A percentile compares a stretch with the other conserved stretches of the same genome.
phyloP scores from a whole-genome alignment of 2,888 invertebrate species.

The Hypercompe scribonia region DNA sequence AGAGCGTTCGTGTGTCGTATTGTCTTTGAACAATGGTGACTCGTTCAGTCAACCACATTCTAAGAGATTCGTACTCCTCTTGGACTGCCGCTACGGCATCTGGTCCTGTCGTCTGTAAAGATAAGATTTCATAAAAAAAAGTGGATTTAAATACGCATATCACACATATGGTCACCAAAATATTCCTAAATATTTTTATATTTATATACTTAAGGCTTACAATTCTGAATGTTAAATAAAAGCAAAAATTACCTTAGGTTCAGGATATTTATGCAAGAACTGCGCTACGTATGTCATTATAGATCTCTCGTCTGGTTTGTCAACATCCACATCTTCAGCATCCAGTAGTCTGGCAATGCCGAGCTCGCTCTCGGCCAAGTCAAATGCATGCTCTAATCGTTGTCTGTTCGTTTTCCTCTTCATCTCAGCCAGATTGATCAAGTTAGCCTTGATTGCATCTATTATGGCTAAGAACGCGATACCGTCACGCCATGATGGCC shows the following conservation, averaged over 20 bases:
- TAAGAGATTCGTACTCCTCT: constrained; percentile 92
- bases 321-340: constrained; percentile 98
- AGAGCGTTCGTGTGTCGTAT: constrained; percentile 91
- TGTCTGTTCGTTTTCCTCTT: constrained; percentile 91
- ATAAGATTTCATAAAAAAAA: constrained; percentile 4
- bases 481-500: constrained; percentile 98
- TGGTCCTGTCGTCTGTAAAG: constrained; percentile 87
- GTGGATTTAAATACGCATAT: too few relatives aligned
- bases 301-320: constrained; percentile 98
- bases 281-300: constrained; percentile 99
- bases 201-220: too few relatives aligned
- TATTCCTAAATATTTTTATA: too few relatives aligned
- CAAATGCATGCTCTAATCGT: constrained; percentile 96
- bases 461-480: constrained; percentile 98
- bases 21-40: constrained; percentile 92
- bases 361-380: constrained; percentile 95
- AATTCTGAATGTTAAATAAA: background rate
- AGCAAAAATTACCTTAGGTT: constrained; percentile 88
- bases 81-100: constrained; percentile 93
- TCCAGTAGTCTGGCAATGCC: constrained; percentile 97
- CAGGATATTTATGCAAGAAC: constrained; percentile 97
- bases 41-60: constrained; percentile 93
- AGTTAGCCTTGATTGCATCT: constrained; percentile 96
- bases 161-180: too few relatives aligned
- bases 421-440: constrained; percentile 95